These are phyloP conservation scores for Netelia virgata DNA, from an alignment of 2,888 invertebrate species.

Conservation along the genomic window DNA sequence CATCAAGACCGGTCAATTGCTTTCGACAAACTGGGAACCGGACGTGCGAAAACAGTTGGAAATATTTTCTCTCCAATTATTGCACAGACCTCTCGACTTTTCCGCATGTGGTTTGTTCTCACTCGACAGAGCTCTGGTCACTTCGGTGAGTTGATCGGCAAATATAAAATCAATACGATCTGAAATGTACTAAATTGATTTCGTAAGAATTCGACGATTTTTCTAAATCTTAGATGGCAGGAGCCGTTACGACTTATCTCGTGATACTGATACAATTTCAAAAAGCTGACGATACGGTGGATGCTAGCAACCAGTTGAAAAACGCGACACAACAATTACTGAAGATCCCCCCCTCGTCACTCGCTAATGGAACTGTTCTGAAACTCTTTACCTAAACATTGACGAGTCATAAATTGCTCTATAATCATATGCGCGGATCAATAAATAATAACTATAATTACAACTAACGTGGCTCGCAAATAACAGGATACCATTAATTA, in stretches of 20 bases:
- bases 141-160: constrained; percentile 85
- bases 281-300: constrained; percentile 85
- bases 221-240: constrained; percentile 85
- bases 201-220: neutral
- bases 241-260: constrained; percentile 87
- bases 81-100: constrained; percentile 87
- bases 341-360: constrained; percentile 73
- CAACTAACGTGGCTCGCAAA: constrained; percentile 40
- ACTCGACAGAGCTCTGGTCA: constrained; percentile 86
- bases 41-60: constrained; percentile 86
- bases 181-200: neutral
- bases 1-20: constrained; percentile 85
- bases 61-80: constrained; percentile 87
- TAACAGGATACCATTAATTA: constrained; percentile 50
- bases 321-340: constrained; percentile 79
- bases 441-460: constrained; percentile 33
- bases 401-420: constrained; percentile 40
- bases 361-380: constrained; percentile 72
- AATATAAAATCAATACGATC: neutral
- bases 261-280: constrained; percentile 88
- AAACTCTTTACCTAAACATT: constrained; percentile 43
- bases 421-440: constrained; percentile 65
- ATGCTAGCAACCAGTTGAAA: constrained; percentile 72
- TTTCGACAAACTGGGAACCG: constrained; percentile 77
- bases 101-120: constrained; percentile 87